A percentile compares a stretch with the other conserved stretches of the same genome.
Conservation (phyloP, 2,797 vertebrate species). For the Enteromius treurensis region DNA sequence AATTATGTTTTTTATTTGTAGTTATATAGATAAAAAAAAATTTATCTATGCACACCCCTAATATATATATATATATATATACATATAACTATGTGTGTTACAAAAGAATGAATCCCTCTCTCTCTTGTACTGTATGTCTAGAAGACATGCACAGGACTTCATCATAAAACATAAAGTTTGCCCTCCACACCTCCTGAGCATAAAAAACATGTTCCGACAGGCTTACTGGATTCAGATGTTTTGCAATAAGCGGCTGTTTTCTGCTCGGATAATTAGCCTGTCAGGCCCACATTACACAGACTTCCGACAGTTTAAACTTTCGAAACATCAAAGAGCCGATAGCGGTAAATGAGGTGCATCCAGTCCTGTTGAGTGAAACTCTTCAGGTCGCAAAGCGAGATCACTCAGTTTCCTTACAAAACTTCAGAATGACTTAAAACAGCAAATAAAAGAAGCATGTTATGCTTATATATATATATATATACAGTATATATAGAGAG, state of each 20-base stretch:
- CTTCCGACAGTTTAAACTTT: conserved; percentile 50
- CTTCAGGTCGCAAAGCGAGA: neutral
- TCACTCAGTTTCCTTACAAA: neutral
- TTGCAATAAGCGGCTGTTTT: conserved; percentile 30
- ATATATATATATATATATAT: no score
- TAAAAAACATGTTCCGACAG: conserved; percentile 13
- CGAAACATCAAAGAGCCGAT: conserved; percentile 67
- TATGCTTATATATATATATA: neutral
- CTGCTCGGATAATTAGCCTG: conserved; percentile 39
- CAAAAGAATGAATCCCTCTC: neutral
- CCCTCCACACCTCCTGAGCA: neutral
- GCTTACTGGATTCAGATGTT: conserved; percentile 33
- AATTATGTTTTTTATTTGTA: no score
- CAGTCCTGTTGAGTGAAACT: conserved; percentile 44
- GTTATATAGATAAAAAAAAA: no score
- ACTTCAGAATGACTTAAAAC: neutral
- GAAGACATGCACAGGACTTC: neutral
- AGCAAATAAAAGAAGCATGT: neutral
- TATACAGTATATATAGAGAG: no score
- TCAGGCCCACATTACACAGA: conserved; percentile 38
- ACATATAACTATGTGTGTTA: no score
- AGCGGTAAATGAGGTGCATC: conserved; percentile 73
- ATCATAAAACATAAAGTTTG: neutral
- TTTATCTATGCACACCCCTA: no score
- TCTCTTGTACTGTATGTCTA: neutral